These are phyloP conservation scores for Chloroclysta siterata DNA, from an alignment of 2,888 invertebrate genomes.

Conservation along the genomic window DNA sequence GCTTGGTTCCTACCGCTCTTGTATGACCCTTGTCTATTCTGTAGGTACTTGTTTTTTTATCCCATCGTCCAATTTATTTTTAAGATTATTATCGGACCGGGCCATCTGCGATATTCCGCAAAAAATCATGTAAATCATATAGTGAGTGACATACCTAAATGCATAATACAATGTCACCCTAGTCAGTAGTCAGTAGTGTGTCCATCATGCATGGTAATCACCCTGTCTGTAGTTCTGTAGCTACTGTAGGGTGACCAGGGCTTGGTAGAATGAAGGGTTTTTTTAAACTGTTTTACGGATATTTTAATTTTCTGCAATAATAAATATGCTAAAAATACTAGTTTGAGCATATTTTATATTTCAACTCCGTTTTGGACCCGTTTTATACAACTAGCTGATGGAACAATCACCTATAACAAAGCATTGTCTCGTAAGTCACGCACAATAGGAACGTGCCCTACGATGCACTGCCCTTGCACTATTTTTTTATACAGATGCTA, in stretches of 20 bases:
- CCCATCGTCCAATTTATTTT: neutral
- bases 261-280: neutral
- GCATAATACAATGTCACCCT: slow-evolving; percentile 28
- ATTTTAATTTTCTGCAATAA: too few species aligned
- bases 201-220: slow-evolving; percentile 28
- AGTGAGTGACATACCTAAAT: slow-evolving; percentile 27
- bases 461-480: too few species aligned
- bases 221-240: slow-evolving; percentile 6
- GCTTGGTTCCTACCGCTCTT: too few species aligned
- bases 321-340: too few species aligned
- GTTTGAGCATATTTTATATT: too few species aligned
- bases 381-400: too few species aligned
- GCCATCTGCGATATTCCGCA: slow-evolving; percentile 16
- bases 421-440: too few species aligned
- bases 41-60: too few species aligned
- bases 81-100: neutral
- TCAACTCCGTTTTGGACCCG: too few species aligned
- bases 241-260: slow-evolving; percentile 20
- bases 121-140: slow-evolving; percentile 19
- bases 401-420: too few species aligned
- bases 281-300: neutral
- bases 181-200: slow-evolving; percentile 4
- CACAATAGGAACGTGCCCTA: too few species aligned
- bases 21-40: neutral
- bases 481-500: too few species aligned